Base-by-base conservation (phyloP, 1,140 invertebrate genomes). In the Tetragnatha versicolor region DNA sequence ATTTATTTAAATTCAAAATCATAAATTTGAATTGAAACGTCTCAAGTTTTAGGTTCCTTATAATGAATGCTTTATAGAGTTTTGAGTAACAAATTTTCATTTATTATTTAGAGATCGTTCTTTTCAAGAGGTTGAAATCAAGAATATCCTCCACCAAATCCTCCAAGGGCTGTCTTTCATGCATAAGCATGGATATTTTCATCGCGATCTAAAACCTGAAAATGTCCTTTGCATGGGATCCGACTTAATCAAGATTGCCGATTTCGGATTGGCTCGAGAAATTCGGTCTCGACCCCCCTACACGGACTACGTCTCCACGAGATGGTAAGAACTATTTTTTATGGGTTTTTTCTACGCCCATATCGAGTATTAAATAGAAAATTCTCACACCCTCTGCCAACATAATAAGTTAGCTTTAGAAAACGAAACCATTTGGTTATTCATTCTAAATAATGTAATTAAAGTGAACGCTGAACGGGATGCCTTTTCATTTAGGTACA, bases 141-240 rank as follows among this genome's bases (percentile, higher is more conserved):
- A 94, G 82, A 99, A 98, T 84, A 98, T 99, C 84, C 89, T 97
- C 12, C 98, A 96, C 85, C 86, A 95, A 89, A 93, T 99, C 37
- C 87, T 99, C 7, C 97, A 98, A 86, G 98, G 98, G 0, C 87
- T 99, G 60, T 93, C 95, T 3, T 99, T 98, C 85, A 99, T 99
- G 94, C 98, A 99, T 87, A 92, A 97, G 82, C 95, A 99, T 86
- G 97, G 97, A 2, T 99, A 98, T 86, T 99, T 99, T 85, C 98
- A 99, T 87, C 90, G 96, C 6, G 96, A 98, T 83, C 91, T 98
- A 83, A 98, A 98, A 63, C 97, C 97, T 0, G 97, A 99, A 88
- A 99, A 99, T 88, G 88, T 99, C 22, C 87, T 99, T 31, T 99
- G 98, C 86, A 95, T 94, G 85, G 97, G 97, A 0, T 93, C 96